phyloP scores from a whole-genome alignment of 2,888 invertebrate genomes.

The Acanthosepion pharaonis region DNA sequence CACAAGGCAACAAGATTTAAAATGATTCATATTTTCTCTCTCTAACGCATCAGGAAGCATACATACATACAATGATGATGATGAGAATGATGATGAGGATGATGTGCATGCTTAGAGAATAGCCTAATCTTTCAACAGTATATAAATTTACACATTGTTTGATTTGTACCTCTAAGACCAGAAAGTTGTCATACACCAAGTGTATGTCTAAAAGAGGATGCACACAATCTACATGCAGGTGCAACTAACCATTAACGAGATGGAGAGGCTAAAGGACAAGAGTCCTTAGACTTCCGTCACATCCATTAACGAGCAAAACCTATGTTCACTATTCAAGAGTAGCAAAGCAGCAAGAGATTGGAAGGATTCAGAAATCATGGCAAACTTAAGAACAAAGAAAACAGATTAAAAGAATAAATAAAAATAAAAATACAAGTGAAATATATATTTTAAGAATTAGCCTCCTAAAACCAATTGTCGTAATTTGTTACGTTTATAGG shows the following conservation, averaged over 20 bases:
- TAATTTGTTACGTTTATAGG: background rate
- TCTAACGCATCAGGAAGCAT: background rate
- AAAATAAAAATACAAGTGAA: slow-evolving; percentile 33
- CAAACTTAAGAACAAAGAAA: background rate
- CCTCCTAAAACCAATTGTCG: background rate
- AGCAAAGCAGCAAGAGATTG: slow-evolving; percentile 33
- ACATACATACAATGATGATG: background rate
- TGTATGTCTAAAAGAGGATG: background rate
- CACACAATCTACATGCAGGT: slow-evolving; percentile 16
- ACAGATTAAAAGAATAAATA: slow-evolving; percentile 11
- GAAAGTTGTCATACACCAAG: background rate
- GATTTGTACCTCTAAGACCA: background rate
- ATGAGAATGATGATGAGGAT: no score
- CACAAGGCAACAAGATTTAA: slow-evolving; percentile 2
- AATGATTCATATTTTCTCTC: background rate
- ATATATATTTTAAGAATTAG: slow-evolving; percentile 33
- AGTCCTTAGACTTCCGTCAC: background rate
- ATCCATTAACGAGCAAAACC: background rate
- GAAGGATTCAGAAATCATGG: slow-evolving; percentile 33
- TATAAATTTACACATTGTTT: background rate
- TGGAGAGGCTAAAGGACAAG: no score
- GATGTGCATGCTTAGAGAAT: slow-evolving; percentile 10
- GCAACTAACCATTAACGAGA: background rate
- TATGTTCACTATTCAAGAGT: background rate
- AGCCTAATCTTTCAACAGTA: slow-evolving; percentile 7